phyloP scores from a whole-genome alignment of 2,888 invertebrate genomes.

The Dolichomitus sp. region DNA sequence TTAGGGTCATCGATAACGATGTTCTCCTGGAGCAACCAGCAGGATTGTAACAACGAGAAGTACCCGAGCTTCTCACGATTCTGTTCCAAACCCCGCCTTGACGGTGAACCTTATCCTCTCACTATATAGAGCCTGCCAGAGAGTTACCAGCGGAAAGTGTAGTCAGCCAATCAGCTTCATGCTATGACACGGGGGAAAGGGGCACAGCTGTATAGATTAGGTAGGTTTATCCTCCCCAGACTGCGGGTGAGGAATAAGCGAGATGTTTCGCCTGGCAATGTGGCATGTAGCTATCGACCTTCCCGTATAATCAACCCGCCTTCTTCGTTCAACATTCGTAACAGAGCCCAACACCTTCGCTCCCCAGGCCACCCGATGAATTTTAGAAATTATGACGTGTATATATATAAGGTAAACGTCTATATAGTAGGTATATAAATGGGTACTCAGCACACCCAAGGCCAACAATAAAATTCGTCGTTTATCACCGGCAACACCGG shows the following conservation, averaged over 20 bases:
- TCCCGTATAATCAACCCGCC: slow-evolving; percentile 12
- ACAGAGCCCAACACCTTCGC: slow-evolving; percentile 34
- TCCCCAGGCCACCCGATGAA: slow-evolving; percentile 38
- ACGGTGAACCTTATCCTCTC: slow-evolving; percentile 15
- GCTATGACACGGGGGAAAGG: background rate
- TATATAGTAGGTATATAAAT: background rate
- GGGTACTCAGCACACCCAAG: background rate
- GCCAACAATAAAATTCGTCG: slow-evolving; percentile 52
- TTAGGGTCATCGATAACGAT: slow-evolving; percentile 79
- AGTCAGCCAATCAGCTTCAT: slow-evolving; percentile 23
- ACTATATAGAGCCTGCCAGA: background rate
- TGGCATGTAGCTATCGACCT: slow-evolving; percentile 19
- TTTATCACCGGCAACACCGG: slow-evolving; percentile 47
- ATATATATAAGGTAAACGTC: too few species aligned
- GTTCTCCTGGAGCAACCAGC: slow-evolving; percentile 67
- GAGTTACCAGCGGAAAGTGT: background rate
- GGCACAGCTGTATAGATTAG: slow-evolving; percentile 7
- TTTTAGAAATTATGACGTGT: slow-evolving; percentile 41
- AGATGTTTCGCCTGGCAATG: slow-evolving; percentile 10
- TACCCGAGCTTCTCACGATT: slow-evolving; percentile 40
- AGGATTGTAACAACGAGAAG: slow-evolving; percentile 44
- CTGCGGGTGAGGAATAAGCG: background rate
- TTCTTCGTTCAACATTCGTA: slow-evolving; percentile 9
- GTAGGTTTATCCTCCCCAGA: slow-evolving; percentile 1
- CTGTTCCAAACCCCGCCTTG: slow-evolving; percentile 3